phyloP scores from a whole-genome alignment of 2,888 invertebrate species.

The Rutpela maculata region DNA sequence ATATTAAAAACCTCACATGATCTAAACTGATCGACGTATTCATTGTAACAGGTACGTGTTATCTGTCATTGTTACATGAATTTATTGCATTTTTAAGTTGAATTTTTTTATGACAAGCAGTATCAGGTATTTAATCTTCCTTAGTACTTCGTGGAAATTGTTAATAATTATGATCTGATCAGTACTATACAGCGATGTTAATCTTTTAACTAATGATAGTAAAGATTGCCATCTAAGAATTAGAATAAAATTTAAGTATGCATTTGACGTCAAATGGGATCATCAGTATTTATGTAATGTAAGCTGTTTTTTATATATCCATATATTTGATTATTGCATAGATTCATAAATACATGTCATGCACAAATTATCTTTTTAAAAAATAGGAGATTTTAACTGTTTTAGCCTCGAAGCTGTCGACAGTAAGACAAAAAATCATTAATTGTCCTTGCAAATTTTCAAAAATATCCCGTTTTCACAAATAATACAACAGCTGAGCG shows the following conservation, averaged over 20 bases:
- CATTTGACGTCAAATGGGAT: not conserved
- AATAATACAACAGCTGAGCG: no score
- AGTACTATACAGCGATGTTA: not conserved
- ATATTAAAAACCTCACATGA: not conserved
- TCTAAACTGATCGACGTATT: not conserved
- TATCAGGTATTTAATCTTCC: not conserved
- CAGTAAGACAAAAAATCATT: no score
- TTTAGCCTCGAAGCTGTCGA: no score
- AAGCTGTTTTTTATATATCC: not conserved
- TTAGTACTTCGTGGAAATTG: not conserved
- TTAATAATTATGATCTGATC: not conserved
- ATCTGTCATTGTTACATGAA: not conserved
- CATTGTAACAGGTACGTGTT: not conserved
- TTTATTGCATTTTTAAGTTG: not conserved
- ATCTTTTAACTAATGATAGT: not conserved
- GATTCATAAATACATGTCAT: no score
- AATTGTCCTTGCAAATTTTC: no score
- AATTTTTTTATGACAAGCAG: not conserved
- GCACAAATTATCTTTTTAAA: no score
- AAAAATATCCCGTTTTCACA: no score
- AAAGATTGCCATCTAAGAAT: not conserved
- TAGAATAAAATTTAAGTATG: slow-evolving; percentile 7
- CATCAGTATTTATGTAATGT: no score
- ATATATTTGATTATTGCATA: not conserved
- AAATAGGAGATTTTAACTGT: no score